Evolutionary conservation across 2,888 invertebrate genomes (phyloP).

Genomic region (Agrochola circellaris): DNA sequence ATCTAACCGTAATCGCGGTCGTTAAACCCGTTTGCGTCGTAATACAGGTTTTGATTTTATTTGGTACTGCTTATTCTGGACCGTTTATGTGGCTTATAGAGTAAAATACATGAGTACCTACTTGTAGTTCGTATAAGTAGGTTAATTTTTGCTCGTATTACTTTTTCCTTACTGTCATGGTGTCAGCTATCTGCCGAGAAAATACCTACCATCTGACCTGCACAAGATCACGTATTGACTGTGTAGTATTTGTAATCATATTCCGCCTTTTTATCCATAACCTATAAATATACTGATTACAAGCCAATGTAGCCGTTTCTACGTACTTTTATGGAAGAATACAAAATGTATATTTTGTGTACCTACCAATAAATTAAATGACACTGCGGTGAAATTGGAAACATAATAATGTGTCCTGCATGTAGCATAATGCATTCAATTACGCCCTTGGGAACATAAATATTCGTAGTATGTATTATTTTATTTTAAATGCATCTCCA

Average conservation of each 20-base stretch:
- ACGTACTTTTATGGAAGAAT: too few species aligned
- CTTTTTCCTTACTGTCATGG: background rate
- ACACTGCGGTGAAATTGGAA: background rate
- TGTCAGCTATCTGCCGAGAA: too few species aligned
- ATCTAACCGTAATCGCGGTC: conserved; percentile 37
- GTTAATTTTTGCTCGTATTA: background rate
- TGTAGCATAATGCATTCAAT: background rate
- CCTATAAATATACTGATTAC: background rate
- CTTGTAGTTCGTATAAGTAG: conserved; percentile 2
- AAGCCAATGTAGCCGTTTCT: background rate
- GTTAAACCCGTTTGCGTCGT: conserved; percentile 50
- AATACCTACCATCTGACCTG: too few species aligned
- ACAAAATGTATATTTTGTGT: background rate
- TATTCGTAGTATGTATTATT: background rate
- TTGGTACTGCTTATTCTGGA: background rate
- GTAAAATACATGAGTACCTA: background rate
- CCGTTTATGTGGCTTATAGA: background rate
- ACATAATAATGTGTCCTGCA: background rate
- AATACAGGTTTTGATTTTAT: conserved; percentile 47
- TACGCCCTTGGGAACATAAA: conserved; percentile 5
- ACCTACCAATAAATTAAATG: conserved; percentile 7
- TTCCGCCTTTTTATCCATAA: background rate
- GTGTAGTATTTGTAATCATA: too few species aligned
- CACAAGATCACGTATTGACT: background rate
- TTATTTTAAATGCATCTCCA: background rate